Base-by-base conservation (phyloP, 1,140 invertebrate genomes). In the Hylyphantes graminicola region DNA sequence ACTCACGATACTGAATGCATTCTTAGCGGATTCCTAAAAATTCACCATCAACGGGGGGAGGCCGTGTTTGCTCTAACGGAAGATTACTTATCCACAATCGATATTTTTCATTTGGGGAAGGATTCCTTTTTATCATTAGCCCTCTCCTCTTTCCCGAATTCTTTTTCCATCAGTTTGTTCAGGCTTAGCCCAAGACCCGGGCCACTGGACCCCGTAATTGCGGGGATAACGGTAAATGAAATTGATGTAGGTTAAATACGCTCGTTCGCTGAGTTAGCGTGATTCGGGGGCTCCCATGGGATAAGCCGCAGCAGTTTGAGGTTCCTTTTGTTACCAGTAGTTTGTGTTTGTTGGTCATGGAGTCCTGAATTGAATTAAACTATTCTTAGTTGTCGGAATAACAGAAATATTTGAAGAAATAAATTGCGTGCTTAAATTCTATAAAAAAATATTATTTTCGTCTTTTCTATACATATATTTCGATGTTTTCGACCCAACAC, bases 81-180 rank as follows among this genome's bases (percentile, higher is more conserved):
- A 78, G 76, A 78, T 78, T 78, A 78, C 67, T 78, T 78, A 78
- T 78, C 76, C 76, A 64, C 57, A 78, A 78, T 78, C 76, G 76
- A 78, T 78, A 78, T 78, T 78, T 78, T 78, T 78, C 76, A 78
- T 78, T 78, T 78, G 64, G 61, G 63, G 61, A 35, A 64, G 64
- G 76, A 35, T 35, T 35, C 35, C 17, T 51, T 55, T 78, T 65
- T 67, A 78, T 65, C 63, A 67, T 67, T 67, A 67, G 63, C 51
- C 21, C 13, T 2, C 57, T 21, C 11, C 64, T 65, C 61, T 21
- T 17, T 74, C 53, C 17, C 63, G 57, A 50, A 21, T 63, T 64
- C 74, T 76, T 64, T 76, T 76, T 57, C 48, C 17, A 63, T n/a
- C 35, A 11, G 63, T 76, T 61, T 61, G 59, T 61, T 76, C 19